Conservation (phyloP, 2,113 vertebrate species). For the Psittacula cyanocephala region DNA sequence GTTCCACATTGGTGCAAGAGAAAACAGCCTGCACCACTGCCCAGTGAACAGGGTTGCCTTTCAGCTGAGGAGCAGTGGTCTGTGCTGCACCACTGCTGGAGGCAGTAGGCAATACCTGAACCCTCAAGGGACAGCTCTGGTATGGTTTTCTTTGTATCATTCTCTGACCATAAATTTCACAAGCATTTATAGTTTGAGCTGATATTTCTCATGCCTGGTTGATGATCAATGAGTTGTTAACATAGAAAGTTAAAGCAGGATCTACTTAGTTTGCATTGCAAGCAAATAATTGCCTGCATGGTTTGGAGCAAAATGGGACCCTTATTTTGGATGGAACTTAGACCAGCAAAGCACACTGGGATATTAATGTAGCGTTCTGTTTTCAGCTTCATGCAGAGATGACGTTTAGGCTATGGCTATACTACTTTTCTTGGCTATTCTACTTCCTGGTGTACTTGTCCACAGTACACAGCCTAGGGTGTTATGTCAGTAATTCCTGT, state of each 20-base stretch:
- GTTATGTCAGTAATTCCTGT: not conserved
- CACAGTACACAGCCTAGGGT: not conserved
- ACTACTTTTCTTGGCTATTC: not conserved
- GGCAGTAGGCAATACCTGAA: not conserved
- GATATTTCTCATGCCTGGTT: not conserved
- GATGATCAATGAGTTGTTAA: not conserved
- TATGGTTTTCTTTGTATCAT: not conserved
- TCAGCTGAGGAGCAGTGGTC: not conserved
- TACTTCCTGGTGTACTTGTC: not conserved
- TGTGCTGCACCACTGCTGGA: not conserved
- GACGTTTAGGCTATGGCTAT: not conserved
- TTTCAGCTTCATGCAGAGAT: not conserved
- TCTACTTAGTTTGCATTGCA: not conserved
- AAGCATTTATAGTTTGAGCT: not conserved
- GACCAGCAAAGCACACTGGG: not conserved
- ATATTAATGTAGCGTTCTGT: accelerated
- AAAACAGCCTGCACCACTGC: not conserved
- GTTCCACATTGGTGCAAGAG: not conserved
- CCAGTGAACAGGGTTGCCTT: accelerated
- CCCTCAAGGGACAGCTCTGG: not conserved
- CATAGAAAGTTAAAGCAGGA: not conserved
- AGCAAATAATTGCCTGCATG: not conserved
- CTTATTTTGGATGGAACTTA: not conserved
- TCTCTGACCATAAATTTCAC: not conserved
- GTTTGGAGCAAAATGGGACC: not conserved